phyloP scores from a whole-genome alignment of 2,113 vertebrate species.

The Montifringilla adamsi region DNA sequence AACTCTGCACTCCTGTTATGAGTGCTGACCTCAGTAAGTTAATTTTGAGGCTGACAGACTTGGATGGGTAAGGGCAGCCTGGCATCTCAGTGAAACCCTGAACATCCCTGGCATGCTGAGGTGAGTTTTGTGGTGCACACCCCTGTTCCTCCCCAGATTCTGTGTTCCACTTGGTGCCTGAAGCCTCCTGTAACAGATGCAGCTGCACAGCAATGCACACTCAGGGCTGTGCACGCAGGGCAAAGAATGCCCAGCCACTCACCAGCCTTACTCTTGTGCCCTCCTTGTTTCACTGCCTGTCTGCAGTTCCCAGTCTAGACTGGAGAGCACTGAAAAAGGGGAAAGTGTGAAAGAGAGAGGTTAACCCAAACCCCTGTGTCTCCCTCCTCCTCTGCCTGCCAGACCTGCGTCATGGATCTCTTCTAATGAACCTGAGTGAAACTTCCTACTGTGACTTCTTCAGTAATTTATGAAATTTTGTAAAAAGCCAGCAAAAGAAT shows the following conservation, averaged over 20 bases:
- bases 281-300: neutral
- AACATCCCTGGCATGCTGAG: neutral
- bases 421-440: neutral
- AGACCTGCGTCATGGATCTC: neutral
- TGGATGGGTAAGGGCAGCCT: neutral
- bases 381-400: neutral
- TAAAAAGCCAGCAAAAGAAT: slow-evolving; percentile 2
- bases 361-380: neutral
- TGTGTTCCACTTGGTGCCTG: neutral
- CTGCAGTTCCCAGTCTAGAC: neutral
- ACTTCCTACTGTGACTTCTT: neutral
- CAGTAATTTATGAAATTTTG: neutral
- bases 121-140: neutral
- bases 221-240: neutral
- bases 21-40: slow-evolving; percentile 16
- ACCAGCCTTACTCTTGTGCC: neutral
- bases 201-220: accelerated
- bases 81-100: neutral
- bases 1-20: neutral
- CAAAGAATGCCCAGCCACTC: neutral
- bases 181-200: neutral
- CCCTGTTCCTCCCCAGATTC: neutral
- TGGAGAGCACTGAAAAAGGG: neutral
- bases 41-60: neutral
- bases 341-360: neutral